phyloP scores from a whole-genome alignment of 2,113 vertebrate genomes.

The Chunga burmeisteri region DNA sequence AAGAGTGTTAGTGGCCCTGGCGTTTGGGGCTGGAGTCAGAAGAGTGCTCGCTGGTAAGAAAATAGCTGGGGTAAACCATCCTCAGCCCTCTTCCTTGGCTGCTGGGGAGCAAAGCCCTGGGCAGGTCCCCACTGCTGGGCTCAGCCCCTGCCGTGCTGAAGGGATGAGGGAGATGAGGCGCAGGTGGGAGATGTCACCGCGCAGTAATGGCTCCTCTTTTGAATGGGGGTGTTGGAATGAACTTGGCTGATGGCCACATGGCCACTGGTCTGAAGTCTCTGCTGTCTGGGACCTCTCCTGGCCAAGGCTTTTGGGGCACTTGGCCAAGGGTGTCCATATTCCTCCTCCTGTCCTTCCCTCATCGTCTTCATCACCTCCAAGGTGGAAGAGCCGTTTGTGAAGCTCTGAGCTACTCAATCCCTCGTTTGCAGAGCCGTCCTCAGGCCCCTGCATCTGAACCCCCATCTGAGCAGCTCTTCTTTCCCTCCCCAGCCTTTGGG shows the following conservation, averaged over 20 bases:
- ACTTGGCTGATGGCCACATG: background rate
- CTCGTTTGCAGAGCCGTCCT: background rate
- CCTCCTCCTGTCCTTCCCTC: background rate
- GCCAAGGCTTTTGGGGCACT: background rate
- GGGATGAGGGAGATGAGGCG: background rate
- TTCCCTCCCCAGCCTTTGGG: background rate
- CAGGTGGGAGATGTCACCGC: background rate
- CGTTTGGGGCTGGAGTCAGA: background rate
- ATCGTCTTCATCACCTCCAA: background rate
- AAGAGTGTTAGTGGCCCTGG: background rate
- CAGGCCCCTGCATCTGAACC: background rate
- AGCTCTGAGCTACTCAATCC: background rate
- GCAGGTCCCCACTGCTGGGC: background rate
- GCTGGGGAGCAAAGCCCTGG: background rate
- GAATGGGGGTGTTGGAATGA: background rate
- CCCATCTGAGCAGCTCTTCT: background rate
- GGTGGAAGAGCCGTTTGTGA: background rate
- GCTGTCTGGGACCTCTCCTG: background rate
- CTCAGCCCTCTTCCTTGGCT: background rate
- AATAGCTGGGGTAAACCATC: background rate
- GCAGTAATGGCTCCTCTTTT: background rate
- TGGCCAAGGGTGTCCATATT: background rate
- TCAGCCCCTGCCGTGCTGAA: background rate
- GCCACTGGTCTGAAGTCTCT: background rate
- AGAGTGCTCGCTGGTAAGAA: background rate